Conservation (phyloP, 2,797 vertebrate genomes). For the Phoxinus dragarum region DNA sequence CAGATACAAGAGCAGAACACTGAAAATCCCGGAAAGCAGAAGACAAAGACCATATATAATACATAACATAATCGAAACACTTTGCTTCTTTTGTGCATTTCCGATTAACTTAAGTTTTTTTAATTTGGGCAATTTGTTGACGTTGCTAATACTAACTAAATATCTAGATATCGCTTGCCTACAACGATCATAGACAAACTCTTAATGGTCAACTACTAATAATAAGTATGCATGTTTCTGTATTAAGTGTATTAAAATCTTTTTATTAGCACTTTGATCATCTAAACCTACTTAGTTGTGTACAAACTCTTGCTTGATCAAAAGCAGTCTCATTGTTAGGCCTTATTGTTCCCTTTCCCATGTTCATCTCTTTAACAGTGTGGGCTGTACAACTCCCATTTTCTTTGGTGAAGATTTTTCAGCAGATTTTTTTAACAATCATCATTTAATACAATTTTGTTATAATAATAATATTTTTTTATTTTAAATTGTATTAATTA, state of each 20-base stretch:
- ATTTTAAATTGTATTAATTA: neutral
- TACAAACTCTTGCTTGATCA: neutral
- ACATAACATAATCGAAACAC: constrained; percentile 7
- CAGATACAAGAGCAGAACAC: neutral
- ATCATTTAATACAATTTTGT: too few relatives aligned
- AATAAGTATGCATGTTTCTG: neutral
- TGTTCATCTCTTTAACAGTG: neutral
- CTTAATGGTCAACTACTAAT: neutral
- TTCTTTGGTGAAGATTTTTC: neutral
- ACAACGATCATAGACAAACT: neutral
- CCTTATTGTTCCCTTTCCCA: neutral
- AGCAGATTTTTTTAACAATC: neutral
- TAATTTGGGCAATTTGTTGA: neutral
- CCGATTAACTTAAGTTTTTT: neutral
- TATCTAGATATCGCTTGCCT: neutral
- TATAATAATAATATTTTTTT: neutral
- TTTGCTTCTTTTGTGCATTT: neutral
- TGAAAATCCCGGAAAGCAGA: neutral
- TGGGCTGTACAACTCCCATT: neutral
- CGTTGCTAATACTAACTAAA: neutral
- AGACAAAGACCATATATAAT: neutral
- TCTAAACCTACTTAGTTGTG: neutral
- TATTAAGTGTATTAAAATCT: neutral
- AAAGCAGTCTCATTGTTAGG: neutral
- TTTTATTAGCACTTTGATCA: neutral